Evolutionary conservation across 2,888 invertebrate genomes (phyloP).

Genomic region (Strigamia transsilvanica): DNA sequence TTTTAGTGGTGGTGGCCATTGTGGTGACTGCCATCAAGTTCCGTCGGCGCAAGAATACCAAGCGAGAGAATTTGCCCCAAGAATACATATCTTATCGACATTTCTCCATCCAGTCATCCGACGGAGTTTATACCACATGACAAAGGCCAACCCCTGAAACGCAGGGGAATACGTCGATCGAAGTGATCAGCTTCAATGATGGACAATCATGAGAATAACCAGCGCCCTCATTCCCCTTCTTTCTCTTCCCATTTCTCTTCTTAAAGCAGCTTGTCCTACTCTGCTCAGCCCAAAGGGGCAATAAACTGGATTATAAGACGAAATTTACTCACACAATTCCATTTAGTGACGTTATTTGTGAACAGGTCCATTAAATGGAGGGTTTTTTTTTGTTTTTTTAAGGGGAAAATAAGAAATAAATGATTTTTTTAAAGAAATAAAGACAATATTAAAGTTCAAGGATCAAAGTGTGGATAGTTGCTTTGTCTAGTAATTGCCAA

Average conservation of each 20-base stretch:
- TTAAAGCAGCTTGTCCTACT: conserved; percentile 42
- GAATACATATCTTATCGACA: conserved; percentile 61
- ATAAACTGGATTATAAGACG: conserved; percentile 26
- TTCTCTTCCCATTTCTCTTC: not conserved
- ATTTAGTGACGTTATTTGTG: conserved; percentile 30
- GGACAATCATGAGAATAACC: conserved; percentile 46
- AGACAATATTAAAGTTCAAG: not conserved
- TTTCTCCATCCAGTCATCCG: conserved; percentile 59
- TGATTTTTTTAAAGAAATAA: not conserved
- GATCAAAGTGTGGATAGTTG: conserved; percentile 24
- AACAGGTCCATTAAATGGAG: not conserved
- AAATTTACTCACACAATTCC: conserved; percentile 27
- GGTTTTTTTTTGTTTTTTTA: not conserved
- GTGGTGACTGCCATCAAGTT: conserved; percentile 58
- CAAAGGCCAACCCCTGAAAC: conserved; percentile 53
- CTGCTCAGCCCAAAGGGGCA: conserved; percentile 49
- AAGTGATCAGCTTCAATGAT: conserved; percentile 52
- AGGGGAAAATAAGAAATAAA: not conserved
- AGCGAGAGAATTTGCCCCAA: conserved; percentile 57
- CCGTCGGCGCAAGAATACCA: conserved; percentile 55
- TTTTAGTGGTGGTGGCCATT: conserved; percentile 84
- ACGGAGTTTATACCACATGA: conserved; percentile 56
- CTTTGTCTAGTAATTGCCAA: conserved; percentile 32
- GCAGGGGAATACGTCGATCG: conserved; percentile 51
- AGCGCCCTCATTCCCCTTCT: not conserved